These are phyloP conservation scores for Apogon hyalosoma DNA, from an alignment of 2,797 vertebrate genomes.

Conservation along the genomic window DNA sequence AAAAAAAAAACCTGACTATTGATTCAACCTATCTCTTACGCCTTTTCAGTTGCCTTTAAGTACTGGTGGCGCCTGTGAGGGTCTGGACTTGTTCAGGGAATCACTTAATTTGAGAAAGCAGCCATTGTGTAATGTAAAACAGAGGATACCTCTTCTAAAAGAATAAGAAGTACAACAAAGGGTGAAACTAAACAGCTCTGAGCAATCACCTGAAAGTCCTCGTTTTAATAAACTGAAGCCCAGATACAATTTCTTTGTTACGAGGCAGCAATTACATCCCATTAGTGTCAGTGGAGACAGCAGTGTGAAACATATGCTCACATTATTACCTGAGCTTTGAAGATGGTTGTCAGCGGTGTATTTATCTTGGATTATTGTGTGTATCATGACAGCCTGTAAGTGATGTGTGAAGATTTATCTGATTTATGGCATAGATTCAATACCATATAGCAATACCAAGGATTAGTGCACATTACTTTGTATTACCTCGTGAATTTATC, in stretches of 20 bases:
- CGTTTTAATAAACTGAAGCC: constrained; percentile 28
- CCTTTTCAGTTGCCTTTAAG: constrained; percentile 73
- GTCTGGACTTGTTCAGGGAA: constrained; percentile 69
- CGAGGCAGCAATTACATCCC: constrained; percentile 51
- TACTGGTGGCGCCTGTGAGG: constrained; percentile 62
- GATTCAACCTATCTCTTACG: constrained; percentile 77
- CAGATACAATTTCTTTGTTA: constrained; percentile 48
- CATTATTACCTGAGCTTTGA: constrained; percentile 22
- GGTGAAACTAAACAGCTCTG: constrained; percentile 53
- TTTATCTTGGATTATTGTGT: neutral
- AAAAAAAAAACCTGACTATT: constrained; percentile 57
- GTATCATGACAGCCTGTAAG: neutral
- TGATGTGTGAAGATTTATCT: neutral
- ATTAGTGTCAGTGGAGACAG: constrained; percentile 45
- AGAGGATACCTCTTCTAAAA: constrained; percentile 53
- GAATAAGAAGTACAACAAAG: constrained; percentile 52
- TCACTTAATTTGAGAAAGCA: constrained; percentile 65
- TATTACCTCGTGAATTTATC: too few species aligned
- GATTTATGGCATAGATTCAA: neutral
- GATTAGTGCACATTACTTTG: too few species aligned
- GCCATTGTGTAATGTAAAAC: constrained; percentile 63
- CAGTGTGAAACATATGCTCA: neutral
- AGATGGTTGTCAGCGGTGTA: constrained; percentile 13
- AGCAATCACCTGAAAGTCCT: constrained; percentile 47
- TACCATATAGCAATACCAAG: neutral